Conservation (phyloP, 2,113 vertebrate genomes). For the Apodemus sylvaticus region DNA sequence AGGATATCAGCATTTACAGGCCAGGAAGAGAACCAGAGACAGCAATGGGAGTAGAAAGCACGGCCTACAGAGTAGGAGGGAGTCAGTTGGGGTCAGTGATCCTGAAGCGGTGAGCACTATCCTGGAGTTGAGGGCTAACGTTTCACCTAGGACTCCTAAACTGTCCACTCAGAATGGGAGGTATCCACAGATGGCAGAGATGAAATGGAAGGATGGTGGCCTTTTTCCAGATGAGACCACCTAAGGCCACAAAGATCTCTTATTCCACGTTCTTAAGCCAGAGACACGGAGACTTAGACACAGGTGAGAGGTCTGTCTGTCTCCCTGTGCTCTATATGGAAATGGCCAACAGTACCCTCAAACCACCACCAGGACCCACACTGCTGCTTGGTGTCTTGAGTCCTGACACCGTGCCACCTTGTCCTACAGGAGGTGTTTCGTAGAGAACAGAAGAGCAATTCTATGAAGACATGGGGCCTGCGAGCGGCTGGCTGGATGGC, state of each 20-base stretch:
- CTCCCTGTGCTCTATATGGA: neutral
- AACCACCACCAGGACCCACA: neutral
- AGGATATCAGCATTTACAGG: neutral
- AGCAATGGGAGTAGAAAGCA: neutral
- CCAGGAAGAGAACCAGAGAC: neutral
- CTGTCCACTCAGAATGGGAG: no score
- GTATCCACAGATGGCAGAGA: neutral
- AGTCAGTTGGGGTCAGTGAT: neutral
- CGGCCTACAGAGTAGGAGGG: neutral
- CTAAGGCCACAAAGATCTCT: neutral
- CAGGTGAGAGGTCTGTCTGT: neutral
- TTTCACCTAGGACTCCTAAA: neutral
- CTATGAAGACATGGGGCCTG: conserved; percentile 94
- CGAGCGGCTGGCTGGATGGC: conserved; percentile 92
- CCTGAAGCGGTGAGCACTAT: neutral
- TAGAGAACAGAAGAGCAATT: conserved; percentile 91
- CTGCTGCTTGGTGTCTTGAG: neutral
- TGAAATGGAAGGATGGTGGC: neutral
- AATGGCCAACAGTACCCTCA: neutral
- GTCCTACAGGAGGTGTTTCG: conserved; percentile 92
- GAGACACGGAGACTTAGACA: neutral
- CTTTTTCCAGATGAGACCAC: neutral
- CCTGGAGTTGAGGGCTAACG: neutral
- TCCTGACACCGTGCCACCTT: neutral
- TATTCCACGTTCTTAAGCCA: neutral